phyloP scores from a whole-genome alignment of 2,888 invertebrate genomes.

The Nomada fabriciana region DNA sequence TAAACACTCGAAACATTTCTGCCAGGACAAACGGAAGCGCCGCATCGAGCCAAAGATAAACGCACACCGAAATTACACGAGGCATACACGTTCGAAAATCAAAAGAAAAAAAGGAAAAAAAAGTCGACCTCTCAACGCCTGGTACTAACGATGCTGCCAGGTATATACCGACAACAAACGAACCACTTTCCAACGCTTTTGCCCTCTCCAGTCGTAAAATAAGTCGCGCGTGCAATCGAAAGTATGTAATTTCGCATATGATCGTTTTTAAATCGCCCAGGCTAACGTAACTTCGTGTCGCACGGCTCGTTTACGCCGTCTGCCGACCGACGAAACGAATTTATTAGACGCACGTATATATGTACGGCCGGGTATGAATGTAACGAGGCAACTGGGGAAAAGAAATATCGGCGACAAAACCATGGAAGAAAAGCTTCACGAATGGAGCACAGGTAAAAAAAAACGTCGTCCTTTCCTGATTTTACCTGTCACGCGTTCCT shows the following conservation, averaged over 20 bases:
- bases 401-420: background rate
- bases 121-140: background rate
- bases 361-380: background rate
- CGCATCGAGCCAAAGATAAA: slow-evolving; percentile 45
- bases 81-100: slow-evolving; percentile 20
- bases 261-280: slow-evolving; percentile 40
- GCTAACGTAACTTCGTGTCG: slow-evolving; percentile 45
- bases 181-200: slow-evolving; percentile 3
- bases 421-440: background rate
- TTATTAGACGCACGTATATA: slow-evolving; percentile 12
- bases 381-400: background rate
- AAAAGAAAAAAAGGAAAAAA: background rate
- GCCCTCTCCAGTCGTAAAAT: background rate
- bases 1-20: slow-evolving; percentile 37
- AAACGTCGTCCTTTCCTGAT: background rate
- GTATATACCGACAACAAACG: background rate
- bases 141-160: too few relatives aligned
- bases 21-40: slow-evolving; percentile 44
- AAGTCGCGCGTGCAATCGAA: slow-evolving; percentile 40
- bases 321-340: slow-evolving; percentile 32
- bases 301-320: slow-evolving; percentile 47
- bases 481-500: slow-evolving; percentile 73
- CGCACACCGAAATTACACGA: slow-evolving; percentile 39
- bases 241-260: slow-evolving; percentile 39
- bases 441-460: background rate